A percentile compares a stretch with the other conserved stretches of the same genome.
These are phyloP conservation scores for Callosobruchus maculatus DNA, from an alignment of 2,888 invertebrate species.

Conservation along the genomic window DNA sequence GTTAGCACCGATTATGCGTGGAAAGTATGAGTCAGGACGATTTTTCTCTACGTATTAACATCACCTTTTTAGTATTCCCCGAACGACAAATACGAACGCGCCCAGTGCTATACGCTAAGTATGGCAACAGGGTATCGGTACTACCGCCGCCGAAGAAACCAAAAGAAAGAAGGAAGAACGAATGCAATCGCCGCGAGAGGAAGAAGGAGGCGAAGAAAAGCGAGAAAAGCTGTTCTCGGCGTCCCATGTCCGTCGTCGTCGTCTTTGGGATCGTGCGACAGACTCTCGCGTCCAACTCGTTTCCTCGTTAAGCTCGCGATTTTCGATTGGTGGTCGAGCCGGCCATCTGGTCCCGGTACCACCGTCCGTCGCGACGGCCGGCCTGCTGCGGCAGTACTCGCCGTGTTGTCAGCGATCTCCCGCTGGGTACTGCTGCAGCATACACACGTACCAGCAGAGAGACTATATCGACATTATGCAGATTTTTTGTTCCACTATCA, in stretches of 20 bases:
- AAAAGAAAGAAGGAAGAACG: background rate
- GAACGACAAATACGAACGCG: too few relatives aligned
- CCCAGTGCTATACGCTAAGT: background rate
- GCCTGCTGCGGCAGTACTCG: background rate
- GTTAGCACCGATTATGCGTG: too few relatives aligned
- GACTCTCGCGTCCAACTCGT: background rate
- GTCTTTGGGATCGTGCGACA: background rate
- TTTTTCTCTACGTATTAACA: too few relatives aligned
- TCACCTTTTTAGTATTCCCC: too few relatives aligned
- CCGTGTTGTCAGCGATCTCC: background rate
- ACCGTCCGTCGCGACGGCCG: background rate
- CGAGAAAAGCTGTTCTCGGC: background rate
- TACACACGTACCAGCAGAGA: too few relatives aligned
- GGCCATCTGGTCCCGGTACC: background rate
- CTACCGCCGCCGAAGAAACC: background rate
- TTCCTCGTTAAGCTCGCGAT: background rate
- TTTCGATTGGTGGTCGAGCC: background rate
- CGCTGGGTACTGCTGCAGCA: background rate
- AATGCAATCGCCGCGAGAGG: background rate
- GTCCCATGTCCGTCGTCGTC: background rate
- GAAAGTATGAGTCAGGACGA: too few relatives aligned
- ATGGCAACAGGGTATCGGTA: background rate
- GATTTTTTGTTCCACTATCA: too few relatives aligned
- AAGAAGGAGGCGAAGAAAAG: background rate
- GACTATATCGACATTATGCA: too few relatives aligned